Base-by-base conservation (phyloP, 2,113 vertebrate genomes). In the Nestor notabilis region DNA sequence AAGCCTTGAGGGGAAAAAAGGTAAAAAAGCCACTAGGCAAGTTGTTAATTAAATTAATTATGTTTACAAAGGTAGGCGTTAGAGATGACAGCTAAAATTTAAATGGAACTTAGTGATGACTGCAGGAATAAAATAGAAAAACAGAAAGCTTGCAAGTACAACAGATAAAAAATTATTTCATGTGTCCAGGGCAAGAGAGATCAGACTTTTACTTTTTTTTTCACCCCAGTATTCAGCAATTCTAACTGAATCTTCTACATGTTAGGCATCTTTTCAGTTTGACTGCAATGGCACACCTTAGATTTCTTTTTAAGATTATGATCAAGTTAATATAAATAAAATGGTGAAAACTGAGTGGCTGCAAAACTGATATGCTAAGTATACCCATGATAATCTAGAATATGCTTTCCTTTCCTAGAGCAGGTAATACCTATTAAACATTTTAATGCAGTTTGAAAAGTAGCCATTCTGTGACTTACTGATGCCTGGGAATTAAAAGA, bases 1-100 rank as follows among this genome's bases (percentile, higher is more conserved):
- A 87, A 88, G 64, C 49, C 83, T 90, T 68, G 46, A 76, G 81
- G 55, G 35, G 5, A 46, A 76, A 95, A 77, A 78, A 49, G 20
- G 39, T 66, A 72, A 56, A 82, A 70, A 93, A 94, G 13, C 29
- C 55, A 71, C 19, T 52, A 72, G 61, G n/a, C 47, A 84, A 87
- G 82, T 89, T 93, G 49, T 66, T 96, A 89, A 87, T 84, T 78
- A 91, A 87, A 89, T 94, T 5, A 86, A 92, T 89, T 87, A 16
- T 82, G 31, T 95, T 92, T 95, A 83, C 41, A 80, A 85, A 94
- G 12, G n/a, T 47, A 89, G 56, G n/a, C 63, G 79, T 94, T 96
- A 76, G 53, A 82, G 50, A 77, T 82, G 90, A 82, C 83, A 82
- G 50, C 41, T 96, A 58, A 41, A 43, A 53, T 90, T 90, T 66